phyloP scores from a whole-genome alignment of 23 tunicate species.

The Styela plicata region DNA sequence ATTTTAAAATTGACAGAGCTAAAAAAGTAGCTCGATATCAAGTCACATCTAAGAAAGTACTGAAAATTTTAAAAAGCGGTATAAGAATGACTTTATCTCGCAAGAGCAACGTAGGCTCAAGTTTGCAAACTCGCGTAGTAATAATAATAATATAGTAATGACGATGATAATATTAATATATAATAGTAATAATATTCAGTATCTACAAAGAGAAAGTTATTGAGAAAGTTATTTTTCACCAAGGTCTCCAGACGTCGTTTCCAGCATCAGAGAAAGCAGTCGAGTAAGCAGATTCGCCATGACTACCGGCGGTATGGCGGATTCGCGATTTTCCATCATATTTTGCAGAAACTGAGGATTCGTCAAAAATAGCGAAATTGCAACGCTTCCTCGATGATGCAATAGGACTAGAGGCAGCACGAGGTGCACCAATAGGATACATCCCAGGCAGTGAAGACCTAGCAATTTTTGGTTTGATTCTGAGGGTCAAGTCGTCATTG shows the following conservation, averaged over 20 bases:
- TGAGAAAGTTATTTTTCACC: too few species aligned
- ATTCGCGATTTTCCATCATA: not conserved
- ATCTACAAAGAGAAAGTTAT: too few species aligned
- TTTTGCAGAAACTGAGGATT: not conserved
- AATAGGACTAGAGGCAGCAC: conserved; percentile 47
- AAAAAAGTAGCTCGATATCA: not conserved
- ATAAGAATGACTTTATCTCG: too few species aligned
- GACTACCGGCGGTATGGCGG: not conserved
- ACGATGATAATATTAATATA: too few species aligned
- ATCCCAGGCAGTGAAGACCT: conserved; percentile 29
- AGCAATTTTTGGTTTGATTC: not conserved
- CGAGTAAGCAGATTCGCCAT: not conserved
- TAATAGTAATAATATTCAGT: too few species aligned
- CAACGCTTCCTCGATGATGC: not conserved
- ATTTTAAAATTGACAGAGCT: not conserved
- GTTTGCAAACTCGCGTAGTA: not conserved
- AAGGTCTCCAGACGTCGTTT: not conserved
- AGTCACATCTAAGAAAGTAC: not conserved
- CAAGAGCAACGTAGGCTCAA: not conserved
- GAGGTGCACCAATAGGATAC: conserved; percentile 57
- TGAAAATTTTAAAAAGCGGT: not conserved
- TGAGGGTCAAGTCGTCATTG: not conserved
- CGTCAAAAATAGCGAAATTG: not conserved
- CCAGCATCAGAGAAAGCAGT: not conserved
- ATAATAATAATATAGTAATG: not conserved